These are phyloP conservation scores for Drosophila paranaensis DNA, from an alignment of 2,888 invertebrate species.

Conservation along the genomic window DNA sequence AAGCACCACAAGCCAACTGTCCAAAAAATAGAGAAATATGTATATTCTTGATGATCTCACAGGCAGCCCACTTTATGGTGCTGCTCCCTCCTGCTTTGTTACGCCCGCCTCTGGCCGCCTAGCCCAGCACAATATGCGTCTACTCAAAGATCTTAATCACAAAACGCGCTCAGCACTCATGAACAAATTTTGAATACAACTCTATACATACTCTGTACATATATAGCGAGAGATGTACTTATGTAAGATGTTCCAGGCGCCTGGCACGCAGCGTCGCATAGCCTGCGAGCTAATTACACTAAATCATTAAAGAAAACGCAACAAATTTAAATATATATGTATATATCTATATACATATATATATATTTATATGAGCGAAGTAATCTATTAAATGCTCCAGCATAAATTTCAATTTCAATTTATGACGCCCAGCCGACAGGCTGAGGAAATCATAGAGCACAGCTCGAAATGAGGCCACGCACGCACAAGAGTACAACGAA, in stretches of 20 bases:
- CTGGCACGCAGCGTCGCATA: slow-evolving; percentile 50
- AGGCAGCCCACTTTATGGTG: slow-evolving; percentile 64
- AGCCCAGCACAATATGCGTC: slow-evolving; percentile 36
- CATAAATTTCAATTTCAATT: slow-evolving; percentile 80
- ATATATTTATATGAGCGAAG: slow-evolving; percentile 26
- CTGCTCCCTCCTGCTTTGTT: slow-evolving; percentile 40
- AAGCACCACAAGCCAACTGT: slow-evolving; percentile 24
- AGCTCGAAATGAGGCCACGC: slow-evolving; percentile 65
- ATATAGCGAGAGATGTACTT: slow-evolving; percentile 3
- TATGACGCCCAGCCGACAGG: slow-evolving; percentile 61
- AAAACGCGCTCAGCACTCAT: slow-evolving; percentile 38
- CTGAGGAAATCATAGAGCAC: slow-evolving; percentile 41
- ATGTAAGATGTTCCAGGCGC: slow-evolving; percentile 42
- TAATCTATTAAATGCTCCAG: slow-evolving; percentile 78
- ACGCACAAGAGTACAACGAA: slow-evolving; percentile 59
- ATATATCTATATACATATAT: background rate
- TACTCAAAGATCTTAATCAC: slow-evolving; percentile 71
- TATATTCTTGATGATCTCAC: slow-evolving; percentile 66
- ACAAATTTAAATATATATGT: slow-evolving; percentile 65
- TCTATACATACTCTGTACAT: slow-evolving; percentile 9
- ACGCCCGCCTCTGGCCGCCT: slow-evolving; percentile 46
- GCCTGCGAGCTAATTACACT: slow-evolving; percentile 66
- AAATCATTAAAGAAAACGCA: slow-evolving; percentile 67
- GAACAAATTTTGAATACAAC: slow-evolving; percentile 17
- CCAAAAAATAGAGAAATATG: slow-evolving; percentile 11